Evolutionary conservation across 2,797 vertebrate species (phyloP).

Genomic region (Eurystomus glaucurus): DNA sequence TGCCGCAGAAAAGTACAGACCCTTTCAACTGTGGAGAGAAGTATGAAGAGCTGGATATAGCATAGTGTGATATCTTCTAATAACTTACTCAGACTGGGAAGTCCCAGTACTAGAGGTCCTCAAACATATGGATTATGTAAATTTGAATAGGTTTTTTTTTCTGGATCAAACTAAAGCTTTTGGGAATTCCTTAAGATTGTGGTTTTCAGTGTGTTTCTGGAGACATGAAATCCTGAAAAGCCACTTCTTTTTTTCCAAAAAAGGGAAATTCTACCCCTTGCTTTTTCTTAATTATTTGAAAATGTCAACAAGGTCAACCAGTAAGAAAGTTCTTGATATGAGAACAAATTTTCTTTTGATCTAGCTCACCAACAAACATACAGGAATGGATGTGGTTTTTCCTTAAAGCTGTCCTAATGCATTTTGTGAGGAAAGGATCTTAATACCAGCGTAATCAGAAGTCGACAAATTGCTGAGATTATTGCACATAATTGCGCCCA

Average conservation of each 20-base stretch:
- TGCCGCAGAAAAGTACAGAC: neutral
- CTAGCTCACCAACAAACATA: neutral
- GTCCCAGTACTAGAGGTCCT: neutral
- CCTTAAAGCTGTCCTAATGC: neutral
- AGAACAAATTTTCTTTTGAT: neutral
- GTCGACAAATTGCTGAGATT: neutral
- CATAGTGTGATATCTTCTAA: neutral
- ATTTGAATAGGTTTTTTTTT: neutral
- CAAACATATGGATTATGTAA: neutral
- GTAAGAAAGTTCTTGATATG: neutral
- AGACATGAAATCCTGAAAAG: neutral
- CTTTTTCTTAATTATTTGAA: neutral
- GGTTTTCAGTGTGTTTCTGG: neutral
- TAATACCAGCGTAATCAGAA: neutral
- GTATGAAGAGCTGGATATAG: neutral
- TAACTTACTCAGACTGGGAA: neutral
- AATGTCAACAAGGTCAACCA: neutral
- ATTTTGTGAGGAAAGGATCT: neutral
- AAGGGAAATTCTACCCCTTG: neutral
- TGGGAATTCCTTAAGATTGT: neutral
- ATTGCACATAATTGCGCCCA: neutral
- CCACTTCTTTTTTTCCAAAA: neutral
- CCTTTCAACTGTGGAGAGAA: neutral
- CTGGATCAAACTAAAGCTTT: neutral
- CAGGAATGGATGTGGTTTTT: neutral